Conservation (phyloP, 1,140 invertebrate genomes). For the Ostrea denselamellosa region DNA sequence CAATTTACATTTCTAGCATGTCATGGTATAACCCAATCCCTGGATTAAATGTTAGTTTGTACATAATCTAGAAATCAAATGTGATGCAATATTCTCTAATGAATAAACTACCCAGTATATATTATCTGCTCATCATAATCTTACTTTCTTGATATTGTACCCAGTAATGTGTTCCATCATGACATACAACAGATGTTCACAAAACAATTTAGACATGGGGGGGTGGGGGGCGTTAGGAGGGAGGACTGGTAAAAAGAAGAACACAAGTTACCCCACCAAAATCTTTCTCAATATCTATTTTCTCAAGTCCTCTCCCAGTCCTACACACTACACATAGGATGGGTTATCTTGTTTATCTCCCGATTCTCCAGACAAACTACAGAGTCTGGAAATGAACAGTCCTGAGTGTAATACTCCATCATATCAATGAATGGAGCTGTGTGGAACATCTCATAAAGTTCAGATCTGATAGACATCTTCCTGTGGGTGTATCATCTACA, state of each 20-base stretch:
- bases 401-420: neutral
- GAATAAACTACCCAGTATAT: too few species aligned
- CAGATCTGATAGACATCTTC: neutral
- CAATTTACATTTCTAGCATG: too few species aligned
- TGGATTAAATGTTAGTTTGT: too few species aligned
- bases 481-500: conserved; percentile 25
- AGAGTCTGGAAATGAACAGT: neutral
- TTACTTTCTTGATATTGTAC: too few species aligned
- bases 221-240: neutral
- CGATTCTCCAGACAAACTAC: neutral
- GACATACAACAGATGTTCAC: neutral
- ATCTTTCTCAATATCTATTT: neutral
- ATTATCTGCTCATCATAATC: too few species aligned
- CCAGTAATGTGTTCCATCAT: too few species aligned
- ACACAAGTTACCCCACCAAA: neutral
- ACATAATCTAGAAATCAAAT: too few species aligned
- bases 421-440: conserved; percentile 12
- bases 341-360: neutral
- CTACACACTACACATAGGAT: neutral
- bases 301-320: neutral
- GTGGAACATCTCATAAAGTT: neutral
- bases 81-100: too few species aligned
- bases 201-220: neutral
- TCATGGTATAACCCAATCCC: too few species aligned
- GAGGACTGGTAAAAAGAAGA: neutral